Base-by-base conservation (phyloP, 2,888 invertebrate species). In the Megaustenia siamemsis region DNA sequence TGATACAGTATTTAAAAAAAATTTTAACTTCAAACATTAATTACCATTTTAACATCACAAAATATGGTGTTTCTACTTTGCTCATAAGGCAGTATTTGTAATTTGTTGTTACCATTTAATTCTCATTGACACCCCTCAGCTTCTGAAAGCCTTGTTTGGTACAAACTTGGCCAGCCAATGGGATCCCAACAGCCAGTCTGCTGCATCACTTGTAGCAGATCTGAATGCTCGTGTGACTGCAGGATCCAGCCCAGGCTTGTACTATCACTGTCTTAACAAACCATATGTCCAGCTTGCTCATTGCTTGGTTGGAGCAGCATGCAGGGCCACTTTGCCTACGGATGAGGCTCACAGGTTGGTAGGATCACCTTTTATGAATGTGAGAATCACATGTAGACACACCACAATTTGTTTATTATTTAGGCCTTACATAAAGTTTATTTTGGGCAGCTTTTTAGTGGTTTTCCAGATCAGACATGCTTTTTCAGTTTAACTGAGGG, bases 91-190 rank as follows among this genome's bases (percentile, higher is more conserved):
- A n/a, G n/a, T 40, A 49, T 81, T 79, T 45, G 6, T 12, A 40
- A 21, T 43, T 43, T 79, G 53, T 56, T n/a, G 6, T 6, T 76
- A 45, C 40, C n/a, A 12, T 53, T 53, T 12, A 28, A 6, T 45
- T 45, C 28, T 45, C 2, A 4, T 45, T 15, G 24, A n/a, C 24
- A 63, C 38, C 43, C 53, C 92, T 38, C 91, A 95, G 95, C 90
- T 95, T 75, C 90, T 95, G 88, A 95, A 97, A 94, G 96, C 97
- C 88, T 94, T 97, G 8, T 97, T 97, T 93, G 94, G 96, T 1
- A 96, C 96, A 0, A 97, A 97, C 93, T 95, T 97, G 92, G 94
- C 92, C 69, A 92, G 92, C 84, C 93, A 94, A 86, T 93, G 93
- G 93, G 93, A 93, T 86, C 87, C 90, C 35, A 90, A 89, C 68